Conservation (phyloP, 2,113 vertebrate genomes). For the Climacteris rufus region DNA sequence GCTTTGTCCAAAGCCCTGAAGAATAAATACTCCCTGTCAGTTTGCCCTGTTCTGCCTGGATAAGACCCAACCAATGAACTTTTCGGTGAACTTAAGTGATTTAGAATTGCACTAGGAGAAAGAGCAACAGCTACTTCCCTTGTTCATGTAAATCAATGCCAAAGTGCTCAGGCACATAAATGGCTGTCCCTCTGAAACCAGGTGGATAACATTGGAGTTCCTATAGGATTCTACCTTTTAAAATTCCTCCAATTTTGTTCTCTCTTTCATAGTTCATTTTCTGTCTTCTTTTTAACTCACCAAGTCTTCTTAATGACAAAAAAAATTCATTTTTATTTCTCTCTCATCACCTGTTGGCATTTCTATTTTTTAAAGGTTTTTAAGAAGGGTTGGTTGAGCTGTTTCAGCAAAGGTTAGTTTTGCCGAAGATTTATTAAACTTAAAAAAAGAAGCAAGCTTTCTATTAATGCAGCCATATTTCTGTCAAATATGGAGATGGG, state of each 20-base stretch:
- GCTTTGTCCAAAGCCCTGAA: neutral
- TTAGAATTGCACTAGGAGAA: neutral
- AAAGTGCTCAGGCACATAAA: neutral
- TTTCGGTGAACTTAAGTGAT: neutral
- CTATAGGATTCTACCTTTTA: neutral
- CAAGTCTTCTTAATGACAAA: neutral
- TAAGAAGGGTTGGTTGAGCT: neutral
- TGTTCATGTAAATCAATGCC: neutral
- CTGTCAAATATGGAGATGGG: neutral
- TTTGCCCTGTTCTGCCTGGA: neutral
- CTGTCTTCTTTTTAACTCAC: neutral
- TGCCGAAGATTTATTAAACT: neutral
- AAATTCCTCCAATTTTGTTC: neutral
- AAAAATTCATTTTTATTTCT: neutral
- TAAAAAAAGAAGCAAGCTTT: neutral
- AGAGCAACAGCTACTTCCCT: neutral
- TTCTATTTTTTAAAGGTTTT: neutral
- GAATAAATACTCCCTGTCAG: neutral
- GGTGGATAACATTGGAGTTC: neutral
- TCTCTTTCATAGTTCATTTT: neutral
- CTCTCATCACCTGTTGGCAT: neutral
- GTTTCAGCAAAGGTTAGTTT: neutral
- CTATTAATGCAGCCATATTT: neutral
- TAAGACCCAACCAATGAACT: neutral
- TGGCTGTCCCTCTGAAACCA: neutral